Evolutionary conservation across 2,888 invertebrate genomes (phyloP).

Genomic region (Acrobasis suavella): DNA sequence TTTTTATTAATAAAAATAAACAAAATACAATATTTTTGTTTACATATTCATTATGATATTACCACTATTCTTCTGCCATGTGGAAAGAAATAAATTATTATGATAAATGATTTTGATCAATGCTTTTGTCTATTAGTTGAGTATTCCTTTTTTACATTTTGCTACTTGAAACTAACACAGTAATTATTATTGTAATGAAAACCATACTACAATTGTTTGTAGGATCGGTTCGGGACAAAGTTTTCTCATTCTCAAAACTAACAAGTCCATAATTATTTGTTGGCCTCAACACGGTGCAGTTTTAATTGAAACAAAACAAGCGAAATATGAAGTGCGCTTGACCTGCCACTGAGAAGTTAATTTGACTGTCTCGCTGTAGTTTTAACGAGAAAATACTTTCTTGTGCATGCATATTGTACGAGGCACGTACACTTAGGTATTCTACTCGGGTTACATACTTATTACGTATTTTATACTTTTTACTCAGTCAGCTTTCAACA

Average conservation of each 20-base stretch:
- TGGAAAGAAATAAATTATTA: too few relatives aligned
- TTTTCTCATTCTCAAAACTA: constrained; percentile 66
- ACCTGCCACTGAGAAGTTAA: constrained; percentile 55
- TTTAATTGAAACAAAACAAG: constrained; percentile 72
- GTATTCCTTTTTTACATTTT: too few relatives aligned
- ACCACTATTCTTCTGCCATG: too few relatives aligned
- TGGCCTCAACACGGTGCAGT: constrained; percentile 52
- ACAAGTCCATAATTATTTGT: constrained; percentile 72
- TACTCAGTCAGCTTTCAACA: too few relatives aligned
- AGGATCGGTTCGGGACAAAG: constrained; percentile 44
- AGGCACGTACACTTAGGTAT: too few relatives aligned
- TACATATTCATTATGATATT: too few relatives aligned
- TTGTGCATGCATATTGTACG: not conserved
- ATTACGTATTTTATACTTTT: too few relatives aligned
- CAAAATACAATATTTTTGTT: too few relatives aligned
- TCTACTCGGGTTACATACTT: too few relatives aligned
- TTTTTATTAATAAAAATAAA: too few relatives aligned
- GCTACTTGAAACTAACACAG: not conserved
- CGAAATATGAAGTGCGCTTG: constrained; percentile 57
- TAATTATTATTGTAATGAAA: constrained; percentile 14
- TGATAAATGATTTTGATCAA: too few relatives aligned
- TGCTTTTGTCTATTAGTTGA: too few relatives aligned
- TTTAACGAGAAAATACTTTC: constrained; percentile 21
- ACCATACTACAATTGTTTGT: constrained; percentile 9
- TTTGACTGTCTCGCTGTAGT: constrained; percentile 39